Percentiles rank a stretch among this genome's conserved stretches.
Conservation (phyloP, 1,140 invertebrate genomes). For the Brevipalpus yothersi region DNA sequence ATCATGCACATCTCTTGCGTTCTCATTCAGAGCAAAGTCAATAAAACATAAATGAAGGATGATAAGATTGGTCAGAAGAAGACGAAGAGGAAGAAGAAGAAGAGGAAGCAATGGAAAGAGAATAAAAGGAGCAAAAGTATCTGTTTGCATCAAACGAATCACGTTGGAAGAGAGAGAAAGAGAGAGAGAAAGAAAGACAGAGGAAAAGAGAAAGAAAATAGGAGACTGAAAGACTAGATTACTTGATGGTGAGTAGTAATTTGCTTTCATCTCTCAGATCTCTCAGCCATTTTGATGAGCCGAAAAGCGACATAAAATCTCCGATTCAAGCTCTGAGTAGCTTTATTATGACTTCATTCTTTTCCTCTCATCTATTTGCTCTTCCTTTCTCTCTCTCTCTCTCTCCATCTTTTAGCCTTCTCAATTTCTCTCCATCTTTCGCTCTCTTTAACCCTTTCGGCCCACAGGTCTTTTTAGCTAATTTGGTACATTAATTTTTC, state of each 20-base stretch:
- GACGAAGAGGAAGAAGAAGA: not conserved
- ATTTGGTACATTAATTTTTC: not conserved
- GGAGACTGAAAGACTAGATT: not conserved
- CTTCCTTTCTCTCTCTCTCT: not conserved
- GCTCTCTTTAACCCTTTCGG: not conserved
- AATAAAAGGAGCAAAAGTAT: not conserved
- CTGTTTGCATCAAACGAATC: not conserved
- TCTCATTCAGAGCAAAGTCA: too few relatives aligned
- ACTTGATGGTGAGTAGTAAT: not conserved
- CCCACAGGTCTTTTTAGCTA: not conserved
- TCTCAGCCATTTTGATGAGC: not conserved
- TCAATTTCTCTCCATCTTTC: not conserved
- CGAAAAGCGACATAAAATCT: not conserved
- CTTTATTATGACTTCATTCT: not conserved
- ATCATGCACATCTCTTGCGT: too few relatives aligned
- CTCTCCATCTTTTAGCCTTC: not conserved
- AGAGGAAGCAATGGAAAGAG: not conserved
- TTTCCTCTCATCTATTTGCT: not conserved
- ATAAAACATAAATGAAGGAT: too few relatives aligned
- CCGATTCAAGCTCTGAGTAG: not conserved
- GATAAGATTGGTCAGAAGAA: not conserved
- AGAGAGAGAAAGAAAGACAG: not conserved
- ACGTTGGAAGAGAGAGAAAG: not conserved
- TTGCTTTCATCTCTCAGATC: not conserved
- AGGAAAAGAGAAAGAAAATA: not conserved